phyloP scores from a whole-genome alignment of 1,140 invertebrate genomes.

The Pararge aegeria region DNA sequence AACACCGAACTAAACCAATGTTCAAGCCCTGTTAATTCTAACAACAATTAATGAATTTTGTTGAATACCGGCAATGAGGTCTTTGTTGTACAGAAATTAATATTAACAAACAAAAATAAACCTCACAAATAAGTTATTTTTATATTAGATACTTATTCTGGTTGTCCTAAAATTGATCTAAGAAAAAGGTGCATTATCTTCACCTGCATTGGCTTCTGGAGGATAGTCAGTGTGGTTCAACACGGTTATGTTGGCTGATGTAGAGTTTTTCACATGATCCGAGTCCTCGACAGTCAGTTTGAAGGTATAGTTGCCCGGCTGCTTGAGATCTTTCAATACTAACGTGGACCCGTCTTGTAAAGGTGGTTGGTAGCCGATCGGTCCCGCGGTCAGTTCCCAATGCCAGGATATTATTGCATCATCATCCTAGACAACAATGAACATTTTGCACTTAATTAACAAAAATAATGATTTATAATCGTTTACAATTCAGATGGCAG shows the following conservation, averaged over 20 bases:
- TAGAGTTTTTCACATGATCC: slow-evolving; percentile 92
- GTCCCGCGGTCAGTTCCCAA: slow-evolving; percentile 94
- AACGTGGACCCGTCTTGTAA: slow-evolving; percentile 90
- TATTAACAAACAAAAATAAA: too few species aligned
- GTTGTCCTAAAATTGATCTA: too few species aligned
- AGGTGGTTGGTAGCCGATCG: slow-evolving; percentile 91
- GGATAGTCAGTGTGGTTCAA: slow-evolving; percentile 96
- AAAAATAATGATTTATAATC: neutral
- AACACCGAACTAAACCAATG: too few species aligned
- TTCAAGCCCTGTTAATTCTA: too few species aligned
- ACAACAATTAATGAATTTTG: too few species aligned
- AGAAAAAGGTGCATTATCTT: too few species aligned
- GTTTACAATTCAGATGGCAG: too few species aligned
- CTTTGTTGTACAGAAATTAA: too few species aligned
- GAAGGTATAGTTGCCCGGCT: slow-evolving; percentile 95
- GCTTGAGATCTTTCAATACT: slow-evolving; percentile 88
- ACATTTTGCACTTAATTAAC: too few species aligned
- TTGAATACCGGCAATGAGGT: too few species aligned
- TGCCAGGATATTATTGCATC: slow-evolving; percentile 92
- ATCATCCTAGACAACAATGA: slow-evolving; percentile 83
- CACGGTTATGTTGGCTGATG: slow-evolving; percentile 93
- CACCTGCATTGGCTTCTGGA: slow-evolving; percentile 94
- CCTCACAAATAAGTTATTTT: too few species aligned
- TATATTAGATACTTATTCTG: too few species aligned
- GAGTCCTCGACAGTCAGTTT: slow-evolving; percentile 96